Evolutionary conservation across 2,888 invertebrate genomes (phyloP).

Genomic region (Dynastes hyllus): DNA sequence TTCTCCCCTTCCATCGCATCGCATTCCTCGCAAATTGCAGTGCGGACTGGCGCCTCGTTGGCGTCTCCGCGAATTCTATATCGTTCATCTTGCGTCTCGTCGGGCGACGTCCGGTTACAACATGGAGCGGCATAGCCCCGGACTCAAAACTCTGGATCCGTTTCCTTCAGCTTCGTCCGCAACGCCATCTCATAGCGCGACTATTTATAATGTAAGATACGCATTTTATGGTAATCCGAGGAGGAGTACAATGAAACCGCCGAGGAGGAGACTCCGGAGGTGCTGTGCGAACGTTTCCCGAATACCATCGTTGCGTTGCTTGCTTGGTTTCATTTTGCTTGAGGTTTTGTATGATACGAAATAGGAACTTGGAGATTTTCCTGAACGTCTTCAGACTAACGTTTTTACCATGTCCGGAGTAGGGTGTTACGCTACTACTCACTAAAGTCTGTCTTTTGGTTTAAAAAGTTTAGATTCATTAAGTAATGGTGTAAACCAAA

Average conservation of each 20-base stretch:
- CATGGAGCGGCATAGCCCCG: neutral
- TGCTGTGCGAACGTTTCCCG: constrained; percentile 43
- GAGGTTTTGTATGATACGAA: constrained; percentile 8
- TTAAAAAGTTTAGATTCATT: no score
- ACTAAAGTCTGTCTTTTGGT: neutral
- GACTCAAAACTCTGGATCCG: neutral
- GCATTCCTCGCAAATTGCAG: constrained; percentile 57
- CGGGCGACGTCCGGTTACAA: neutral
- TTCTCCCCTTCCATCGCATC: neutral
- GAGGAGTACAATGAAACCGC: constrained; percentile 35
- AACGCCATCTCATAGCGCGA: neutral
- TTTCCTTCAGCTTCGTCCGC: neutral
- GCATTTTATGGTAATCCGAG: constrained; percentile 55
- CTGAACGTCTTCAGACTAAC: neutral
- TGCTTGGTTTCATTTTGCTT: constrained; percentile 11
- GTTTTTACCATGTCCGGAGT: neutral
- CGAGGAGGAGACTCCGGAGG: constrained; percentile 4
- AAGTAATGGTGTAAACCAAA: no score
- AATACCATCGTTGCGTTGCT: constrained; percentile 19
- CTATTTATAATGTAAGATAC: constrained; percentile 55
- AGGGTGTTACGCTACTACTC: neutral
- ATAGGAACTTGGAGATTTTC: neutral
- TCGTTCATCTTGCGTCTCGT: neutral
- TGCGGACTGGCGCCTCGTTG: constrained; percentile 54
- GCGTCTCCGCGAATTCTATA: constrained; percentile 22